Base-by-base conservation (phyloP, 2,113 vertebrate species). In the Dipodomys spectabilis region DNA sequence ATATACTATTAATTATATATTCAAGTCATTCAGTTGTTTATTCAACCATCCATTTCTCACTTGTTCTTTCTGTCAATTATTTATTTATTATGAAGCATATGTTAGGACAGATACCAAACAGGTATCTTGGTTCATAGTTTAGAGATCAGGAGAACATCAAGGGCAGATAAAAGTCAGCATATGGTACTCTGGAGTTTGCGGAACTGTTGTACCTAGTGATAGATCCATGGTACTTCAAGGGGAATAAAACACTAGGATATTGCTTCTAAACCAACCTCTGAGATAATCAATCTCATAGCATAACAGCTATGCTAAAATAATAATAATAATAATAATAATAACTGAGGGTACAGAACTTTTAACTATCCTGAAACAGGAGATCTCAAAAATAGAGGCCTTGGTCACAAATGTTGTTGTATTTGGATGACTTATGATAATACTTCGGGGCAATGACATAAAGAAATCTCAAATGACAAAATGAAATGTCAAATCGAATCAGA, bases 1-100 rank as follows among this genome's bases (percentile, higher is more conserved):
- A 95, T 84, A 69, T 77, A 86, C 64, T 39, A 91, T 84, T 74
- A 95, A 94, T 95, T 80, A 44, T 23, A 91, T 78, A 53, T 62
- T 74, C 16, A 89, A 64, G 89, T 90, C 32, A 74, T 75, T 87
- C 19, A 35, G 8, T 81, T 93, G 82, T 82, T 84, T 69, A 95
- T 84, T 92, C n/a, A 78, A 9, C 20, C 67, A 79, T 73, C 18
- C 11, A 86, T 84, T 84, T 95, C 65, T 95, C 35, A 83, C 4
- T 88, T 72, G 32, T 57, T 86, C 32, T 94, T 92, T 78, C 22
- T 80, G 20, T 57, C 28, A 39, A 68, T 16, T 79, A 69, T 60
- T 92, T 82, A 84, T 84, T 78, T 90, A 53, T 53, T 62, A 85
- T 74, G 39, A 95, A 89, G 62, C 80, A 16, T 60, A 10, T 12